phyloP scores from a whole-genome alignment of 2,113 vertebrate genomes.

The Seriola aureovittata region DNA sequence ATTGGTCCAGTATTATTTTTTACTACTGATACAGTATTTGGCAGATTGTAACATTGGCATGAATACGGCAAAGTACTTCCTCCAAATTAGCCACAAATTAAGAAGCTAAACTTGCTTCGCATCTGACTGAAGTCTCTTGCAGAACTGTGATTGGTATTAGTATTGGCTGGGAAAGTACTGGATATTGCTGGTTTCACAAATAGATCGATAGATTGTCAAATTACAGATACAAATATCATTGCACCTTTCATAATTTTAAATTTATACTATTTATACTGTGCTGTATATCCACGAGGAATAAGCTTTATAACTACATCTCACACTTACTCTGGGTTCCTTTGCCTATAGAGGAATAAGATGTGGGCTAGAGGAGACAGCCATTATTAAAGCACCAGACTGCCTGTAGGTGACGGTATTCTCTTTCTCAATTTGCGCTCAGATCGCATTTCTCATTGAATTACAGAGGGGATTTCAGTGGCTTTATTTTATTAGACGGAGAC shows the following conservation, averaged over 20 bases:
- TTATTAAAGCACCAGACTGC: constrained; percentile 17
- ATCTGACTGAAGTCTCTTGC: not conserved
- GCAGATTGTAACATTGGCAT: not conserved
- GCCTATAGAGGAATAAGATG: not conserved
- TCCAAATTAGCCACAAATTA: not conserved
- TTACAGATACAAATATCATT: not conserved
- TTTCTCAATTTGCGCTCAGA: constrained; percentile 17
- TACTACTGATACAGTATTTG: not conserved
- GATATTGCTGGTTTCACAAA: too few relatives aligned
- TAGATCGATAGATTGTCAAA: too few relatives aligned
- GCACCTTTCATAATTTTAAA: not conserved
- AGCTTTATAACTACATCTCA: not conserved
- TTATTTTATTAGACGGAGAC: constrained; percentile 56
- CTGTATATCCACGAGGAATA: not conserved
- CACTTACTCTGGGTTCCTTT: not conserved
- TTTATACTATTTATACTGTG: not conserved
- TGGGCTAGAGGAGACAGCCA: not conserved
- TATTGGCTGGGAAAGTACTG: not conserved
- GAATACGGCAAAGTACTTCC: not conserved
- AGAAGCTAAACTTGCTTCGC: not conserved
- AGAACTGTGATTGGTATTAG: not conserved
- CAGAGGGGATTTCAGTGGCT: constrained; percentile 37
- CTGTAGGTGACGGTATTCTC: constrained; percentile 34
- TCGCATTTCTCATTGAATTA: constrained; percentile 56
- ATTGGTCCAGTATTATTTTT: not conserved